Conservation (phyloP, 2,797 vertebrate species). For the Phalloptychus januarius region DNA sequence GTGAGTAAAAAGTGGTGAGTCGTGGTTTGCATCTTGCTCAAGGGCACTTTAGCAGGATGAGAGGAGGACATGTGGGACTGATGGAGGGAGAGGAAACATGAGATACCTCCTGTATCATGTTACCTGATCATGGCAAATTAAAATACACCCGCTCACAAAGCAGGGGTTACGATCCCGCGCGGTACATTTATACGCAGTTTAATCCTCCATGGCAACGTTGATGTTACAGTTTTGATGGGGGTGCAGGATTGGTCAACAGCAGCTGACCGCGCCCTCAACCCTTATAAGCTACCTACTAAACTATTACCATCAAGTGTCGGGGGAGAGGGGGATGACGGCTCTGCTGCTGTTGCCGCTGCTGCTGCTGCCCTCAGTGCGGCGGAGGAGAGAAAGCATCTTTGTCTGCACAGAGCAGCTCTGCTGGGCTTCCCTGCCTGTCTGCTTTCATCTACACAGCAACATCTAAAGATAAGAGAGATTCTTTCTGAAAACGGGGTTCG, state of each 20-base stretch:
- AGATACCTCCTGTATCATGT: neutral
- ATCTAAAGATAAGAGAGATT: conserved; percentile 54
- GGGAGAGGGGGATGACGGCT: conserved; percentile 55
- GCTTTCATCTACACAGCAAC: conserved; percentile 57
- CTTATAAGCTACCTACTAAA: conserved; percentile 73
- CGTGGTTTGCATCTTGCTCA: conserved; percentile 31
- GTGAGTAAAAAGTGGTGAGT: conserved; percentile 1
- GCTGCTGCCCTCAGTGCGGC: conserved; percentile 61
- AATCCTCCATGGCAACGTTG: conserved; percentile 63
- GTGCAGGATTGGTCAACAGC: conserved; percentile 79
- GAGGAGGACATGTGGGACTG: neutral
- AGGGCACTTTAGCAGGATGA: conserved; percentile 37
- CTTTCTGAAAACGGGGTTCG: conserved; percentile 60
- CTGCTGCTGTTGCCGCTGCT: conserved; percentile 37
- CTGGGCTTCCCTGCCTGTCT: conserved; percentile 63
- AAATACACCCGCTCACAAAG: neutral
- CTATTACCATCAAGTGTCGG: conserved; percentile 75
- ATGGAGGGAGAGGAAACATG: conserved; percentile 2
- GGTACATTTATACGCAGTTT: conserved; percentile 29
- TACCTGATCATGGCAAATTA: neutral
- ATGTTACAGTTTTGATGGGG: conserved; percentile 46
- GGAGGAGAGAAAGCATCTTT: conserved; percentile 76
- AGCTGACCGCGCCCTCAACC: conserved; percentile 83
- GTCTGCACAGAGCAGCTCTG: conserved; percentile 64
- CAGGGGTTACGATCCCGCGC: conserved; percentile 6